phyloP scores from a whole-genome alignment of 2,888 invertebrate species.

The Folsomia candida region DNA sequence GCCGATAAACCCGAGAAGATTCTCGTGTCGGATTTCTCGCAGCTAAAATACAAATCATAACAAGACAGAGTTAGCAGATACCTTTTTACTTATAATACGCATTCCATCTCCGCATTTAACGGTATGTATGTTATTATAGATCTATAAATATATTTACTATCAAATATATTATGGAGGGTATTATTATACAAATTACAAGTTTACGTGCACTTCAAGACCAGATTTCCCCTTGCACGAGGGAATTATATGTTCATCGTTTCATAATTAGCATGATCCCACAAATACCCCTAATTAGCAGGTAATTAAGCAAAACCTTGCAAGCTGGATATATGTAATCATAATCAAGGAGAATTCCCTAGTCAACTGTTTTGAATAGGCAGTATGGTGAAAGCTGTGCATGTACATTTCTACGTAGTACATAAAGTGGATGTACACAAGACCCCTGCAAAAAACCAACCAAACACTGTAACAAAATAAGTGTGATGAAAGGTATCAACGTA shows the following conservation, averaged over 20 bases:
- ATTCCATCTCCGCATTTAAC: too few species aligned
- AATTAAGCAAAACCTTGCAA: not conserved
- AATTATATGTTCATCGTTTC: not conserved
- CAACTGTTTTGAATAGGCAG: not conserved
- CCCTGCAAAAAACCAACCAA: not conserved
- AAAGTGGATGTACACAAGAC: not conserved
- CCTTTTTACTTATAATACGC: not conserved
- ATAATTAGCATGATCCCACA: not conserved
- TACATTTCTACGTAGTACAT: too few species aligned
- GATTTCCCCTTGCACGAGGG: not conserved
- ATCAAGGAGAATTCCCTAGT: not conserved
- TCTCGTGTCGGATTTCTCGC: constrained; percentile 79
- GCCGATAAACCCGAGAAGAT: constrained; percentile 78
- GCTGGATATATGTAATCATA: not conserved
- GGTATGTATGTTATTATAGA: too few species aligned
- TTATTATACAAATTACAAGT: not conserved
- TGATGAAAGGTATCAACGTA: not conserved
- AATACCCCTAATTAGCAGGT: not conserved
- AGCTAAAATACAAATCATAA: constrained; percentile 61
- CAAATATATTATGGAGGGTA: too few species aligned
- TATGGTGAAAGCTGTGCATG: not conserved
- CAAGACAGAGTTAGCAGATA: not conserved
- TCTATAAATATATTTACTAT: too few species aligned
- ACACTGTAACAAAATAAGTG: not conserved
- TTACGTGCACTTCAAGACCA: not conserved